Evolutionary conservation across 2,113 vertebrate species (phyloP), one percentile per base, ranked within the genome.

Genomic region (Australoheros scitulus): DNA sequence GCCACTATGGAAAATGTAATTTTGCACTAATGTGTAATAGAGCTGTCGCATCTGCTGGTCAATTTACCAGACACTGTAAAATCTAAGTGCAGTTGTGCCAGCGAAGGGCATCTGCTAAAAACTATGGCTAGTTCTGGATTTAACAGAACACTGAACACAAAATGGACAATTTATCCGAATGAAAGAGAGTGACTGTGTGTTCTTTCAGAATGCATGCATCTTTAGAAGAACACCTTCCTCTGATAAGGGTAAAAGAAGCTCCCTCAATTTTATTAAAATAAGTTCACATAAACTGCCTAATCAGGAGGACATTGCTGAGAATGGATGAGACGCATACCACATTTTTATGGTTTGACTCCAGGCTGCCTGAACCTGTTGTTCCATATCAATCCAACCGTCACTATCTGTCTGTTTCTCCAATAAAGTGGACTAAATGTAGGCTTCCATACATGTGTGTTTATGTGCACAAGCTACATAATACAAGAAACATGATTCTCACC

Each of bases 21-120:
- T 89, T 88, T 70, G 76, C 84, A 75, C 60, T 64, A 80, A 86
- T 70, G 32, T 59, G 72, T 77, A 61, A 90, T 34, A 24, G 59
- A 79, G 75, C 55, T 10, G 50, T 86, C 38, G 52, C 79, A 89
- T 91, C 77, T 90, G 82, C 70, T n/a, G 79, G 76, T 60, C 86
- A 79, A 80, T 88, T 88, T 85, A 63, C 38, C 55, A 50, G 56
- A 50, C 78, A 60, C 20, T 57, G 57, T 74, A 63, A 61, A 85
- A 84, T 86, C 22, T 85, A 59, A 84, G 70, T 18, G 77, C 47
- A 65, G 43, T 64, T 10, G 72, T 36, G 26, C 55, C 36, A 50
- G 85, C 36, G 72, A 74, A 83, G 80, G 87, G 61, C 72, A 84
- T 82, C 52, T 79, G 75, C 58, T 82, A 57, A 56, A 11, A 61